phyloP scores from a whole-genome alignment of 2,888 invertebrate genomes.

The Machimus rusticus region DNA sequence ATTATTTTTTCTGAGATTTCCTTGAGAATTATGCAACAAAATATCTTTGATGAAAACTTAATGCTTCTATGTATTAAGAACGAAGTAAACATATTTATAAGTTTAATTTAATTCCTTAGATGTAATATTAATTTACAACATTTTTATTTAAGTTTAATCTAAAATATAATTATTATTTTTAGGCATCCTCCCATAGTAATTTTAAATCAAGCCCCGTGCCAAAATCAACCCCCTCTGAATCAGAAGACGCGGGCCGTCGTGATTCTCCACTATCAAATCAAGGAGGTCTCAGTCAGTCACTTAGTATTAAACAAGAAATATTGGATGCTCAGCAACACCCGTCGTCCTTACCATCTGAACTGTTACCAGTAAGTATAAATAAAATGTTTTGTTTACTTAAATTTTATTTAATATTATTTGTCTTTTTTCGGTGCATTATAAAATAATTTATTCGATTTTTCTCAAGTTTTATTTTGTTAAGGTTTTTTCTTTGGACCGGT shows the following conservation, averaged over 20 bases:
- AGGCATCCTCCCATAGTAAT: constrained; percentile 71
- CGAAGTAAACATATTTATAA: not conserved
- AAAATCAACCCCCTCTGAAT: constrained; percentile 70
- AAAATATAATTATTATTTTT: constrained; percentile 49
- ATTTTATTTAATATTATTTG: not conserved
- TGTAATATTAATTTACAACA: not conserved
- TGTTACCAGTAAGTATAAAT: constrained; percentile 61
- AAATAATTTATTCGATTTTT: constrained; percentile 9
- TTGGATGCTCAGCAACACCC: constrained; percentile 62
- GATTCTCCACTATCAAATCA: constrained; percentile 62
- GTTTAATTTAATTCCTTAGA: not conserved
- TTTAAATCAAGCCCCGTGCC: constrained; percentile 73
- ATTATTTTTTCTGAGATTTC: not conserved
- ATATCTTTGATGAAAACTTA: not conserved
- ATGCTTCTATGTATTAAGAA: not conserved
- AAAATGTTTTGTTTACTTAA: not conserved
- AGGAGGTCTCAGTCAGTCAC: constrained; percentile 60
- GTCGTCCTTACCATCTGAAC: constrained; percentile 60
- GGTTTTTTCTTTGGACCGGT: constrained; percentile 65
- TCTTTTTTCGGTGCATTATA: not conserved
- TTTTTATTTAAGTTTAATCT: not conserved
- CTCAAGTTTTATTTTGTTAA: constrained; percentile 58
- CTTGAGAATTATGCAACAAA: not conserved
- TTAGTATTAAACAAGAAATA: constrained; percentile 64
- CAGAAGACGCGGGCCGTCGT: constrained; percentile 61